Base-by-base conservation (phyloP, 2,888 invertebrate species). In the Meta bourneti region DNA sequence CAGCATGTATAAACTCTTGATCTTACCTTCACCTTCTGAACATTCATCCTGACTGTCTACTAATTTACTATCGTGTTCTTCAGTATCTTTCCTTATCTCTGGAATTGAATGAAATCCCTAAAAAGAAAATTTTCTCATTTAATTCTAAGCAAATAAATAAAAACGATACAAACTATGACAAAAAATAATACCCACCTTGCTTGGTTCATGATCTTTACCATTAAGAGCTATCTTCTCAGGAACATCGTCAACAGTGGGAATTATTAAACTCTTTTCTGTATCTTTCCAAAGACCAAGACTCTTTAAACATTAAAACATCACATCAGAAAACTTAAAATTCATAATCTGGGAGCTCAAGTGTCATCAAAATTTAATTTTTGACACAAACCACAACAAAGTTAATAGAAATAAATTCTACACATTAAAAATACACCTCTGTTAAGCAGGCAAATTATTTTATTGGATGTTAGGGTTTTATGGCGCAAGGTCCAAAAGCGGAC, bases 231-330 rank as follows among this genome's bases (percentile, higher is more conserved):
- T 49, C 20, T 75, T 85, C 20, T 92, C 92, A 6, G 89, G 61
- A 9, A 80, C 20, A 19, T 61, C 49, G 48, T 89, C 89, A 48
- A 78, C 71, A n/a, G 48, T 61, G 6, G 91, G 91, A 19, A 92
- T 89, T 2, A 88, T 80, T 34, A 92, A 72, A 74, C 88, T 92
- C 77, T 88, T 89, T 52, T 93, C 93, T 78, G 94, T 94, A 93
- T 95, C 96, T 94, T 97, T 97, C 98, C 99, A 99, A 85, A 99
- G 96, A 0, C 99, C 99, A 94, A 99, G 98, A 93, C 95, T 95
- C 95, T 96, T 94, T 78, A 94, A 94, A 51, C 77, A 81, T 16
- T 16, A 61, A 61, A 7, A 61, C 13, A 70, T 54, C 87, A 34
- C 1, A 34, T 34, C 4, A 34, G 34, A 34, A 34, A 34, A 34